Evolutionary conservation across 2,113 vertebrate genomes (phyloP).

Genomic region (Sander lucioperca): DNA sequence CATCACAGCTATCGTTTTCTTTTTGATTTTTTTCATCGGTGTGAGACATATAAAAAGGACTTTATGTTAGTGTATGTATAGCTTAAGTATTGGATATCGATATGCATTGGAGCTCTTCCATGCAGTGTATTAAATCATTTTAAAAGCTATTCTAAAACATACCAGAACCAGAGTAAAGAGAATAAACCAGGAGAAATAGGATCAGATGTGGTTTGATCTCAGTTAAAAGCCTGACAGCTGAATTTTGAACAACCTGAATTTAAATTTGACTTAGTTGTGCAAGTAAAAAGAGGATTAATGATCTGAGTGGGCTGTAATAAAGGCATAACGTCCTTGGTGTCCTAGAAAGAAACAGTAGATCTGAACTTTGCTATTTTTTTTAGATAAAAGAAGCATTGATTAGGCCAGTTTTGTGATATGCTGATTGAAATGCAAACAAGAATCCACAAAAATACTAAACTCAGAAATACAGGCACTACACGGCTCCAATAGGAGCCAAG

Average conservation of each 20-base stretch:
- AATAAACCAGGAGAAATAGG: conserved; percentile 31
- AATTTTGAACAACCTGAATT: conserved; percentile 33
- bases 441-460: background rate
- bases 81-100: background rate
- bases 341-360: background rate
- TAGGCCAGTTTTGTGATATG: conserved; percentile 18
- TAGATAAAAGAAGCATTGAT: conserved; percentile 22
- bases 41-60: background rate
- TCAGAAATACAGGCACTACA: conserved; percentile 4
- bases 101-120: background rate
- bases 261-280: conserved; percentile 5
- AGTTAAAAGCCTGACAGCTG: conserved; percentile 20
- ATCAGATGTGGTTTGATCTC: conserved; percentile 45
- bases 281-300: conserved; percentile 8
- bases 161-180: background rate
- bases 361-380: background rate
- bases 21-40: background rate
- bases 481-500: background rate
- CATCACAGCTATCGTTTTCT: too few relatives aligned
- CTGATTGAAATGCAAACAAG: conserved; percentile 34
- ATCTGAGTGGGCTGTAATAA: background rate
- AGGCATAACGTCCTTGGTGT: background rate
- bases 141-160: background rate
- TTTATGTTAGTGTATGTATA: background rate
- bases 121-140: conserved; percentile 1